Base-by-base conservation (phyloP, 2,797 vertebrate genomes). In the Spheniscus humboldti region DNA sequence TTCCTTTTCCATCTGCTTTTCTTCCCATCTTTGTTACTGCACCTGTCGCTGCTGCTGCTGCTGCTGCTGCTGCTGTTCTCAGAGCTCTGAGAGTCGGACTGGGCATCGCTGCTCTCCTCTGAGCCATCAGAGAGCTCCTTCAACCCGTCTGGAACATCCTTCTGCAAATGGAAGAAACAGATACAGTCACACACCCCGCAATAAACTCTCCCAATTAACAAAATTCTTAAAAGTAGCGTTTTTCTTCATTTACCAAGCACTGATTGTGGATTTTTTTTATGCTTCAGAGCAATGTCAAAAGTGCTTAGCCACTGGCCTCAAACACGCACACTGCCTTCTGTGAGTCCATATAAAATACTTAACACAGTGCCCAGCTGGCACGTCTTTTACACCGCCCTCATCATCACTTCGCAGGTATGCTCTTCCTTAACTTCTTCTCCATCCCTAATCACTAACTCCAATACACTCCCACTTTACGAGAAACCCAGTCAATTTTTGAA, bases 61-160 rank as follows among this genome's bases (percentile, higher is more conserved):
- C 98, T 63, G 94, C 98, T 63, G 67, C 47, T 98, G 97, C 97
- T 98, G 98, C 97, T 99, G 98, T 98, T 99, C 96, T 99, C 99
- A 5, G 99, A 98, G 98, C 98, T 99, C 87, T 94, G 98, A 8
- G 99, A 98, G 97, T 99, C 99, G 0, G 99, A 99, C 24, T 99
- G 98, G 66, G 97, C 98, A 71, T 99, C 99, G 7, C 99, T 99
- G 98, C 99, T 99, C 93, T 99, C 99, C 89, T 99, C 99, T 0
- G 99, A 99, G 87, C 95, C 98, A 27, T 99, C 99, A 0, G 99
- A 99, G 57, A 99, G 98, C 80, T 99, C 99, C 96, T 99, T 99
- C 87, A 98, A 95, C 90, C 98, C 98, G 4, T 99, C 99, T 0
- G 98, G 98, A 95, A 98, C 98, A 94, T 99, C 99, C 97, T 99